These are phyloP conservation scores for Cavia porcellus DNA, from an alignment of 2,113 vertebrate genomes.

Conservation along the genomic window DNA sequence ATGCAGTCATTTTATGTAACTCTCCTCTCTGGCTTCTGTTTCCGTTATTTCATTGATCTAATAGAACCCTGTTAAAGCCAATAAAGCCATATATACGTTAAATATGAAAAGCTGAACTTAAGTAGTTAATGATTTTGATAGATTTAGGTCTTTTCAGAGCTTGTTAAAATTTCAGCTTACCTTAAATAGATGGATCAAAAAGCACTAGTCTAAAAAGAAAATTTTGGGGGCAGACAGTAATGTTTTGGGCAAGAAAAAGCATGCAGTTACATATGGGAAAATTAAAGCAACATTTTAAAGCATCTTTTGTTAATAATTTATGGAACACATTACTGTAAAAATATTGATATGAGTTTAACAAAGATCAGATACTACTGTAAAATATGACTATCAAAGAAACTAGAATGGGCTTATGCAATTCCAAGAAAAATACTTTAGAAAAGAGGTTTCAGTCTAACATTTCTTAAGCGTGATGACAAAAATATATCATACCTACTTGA, in stretches of 20 bases:
- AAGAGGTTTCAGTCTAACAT: slow-evolving; percentile 13
- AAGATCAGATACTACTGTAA: slow-evolving; percentile 38
- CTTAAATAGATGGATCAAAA: slow-evolving; percentile 70
- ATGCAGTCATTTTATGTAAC: slow-evolving; percentile 88
- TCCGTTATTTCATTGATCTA: slow-evolving; percentile 86
- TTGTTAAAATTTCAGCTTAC: slow-evolving; percentile 82
- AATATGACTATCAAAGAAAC: slow-evolving; percentile 4
- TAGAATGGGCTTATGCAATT: slow-evolving; percentile 6
- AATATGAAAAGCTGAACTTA: slow-evolving; percentile 79
- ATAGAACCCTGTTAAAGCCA: slow-evolving; percentile 85
- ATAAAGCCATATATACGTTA: slow-evolving; percentile 72
- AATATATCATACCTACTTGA: slow-evolving; percentile 48
- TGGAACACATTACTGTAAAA: not conserved
- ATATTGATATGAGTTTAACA: slow-evolving; percentile 20
- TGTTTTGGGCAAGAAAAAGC: slow-evolving; percentile 21
- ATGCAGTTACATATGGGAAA: slow-evolving; percentile 26
- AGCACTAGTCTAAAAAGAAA: slow-evolving; percentile 77
- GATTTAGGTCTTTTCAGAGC: slow-evolving; percentile 77
- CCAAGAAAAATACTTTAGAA: slow-evolving; percentile 57
- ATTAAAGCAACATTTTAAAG: slow-evolving; percentile 27
- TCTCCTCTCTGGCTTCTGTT: slow-evolving; percentile 87
- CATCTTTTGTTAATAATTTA: slow-evolving; percentile 44
- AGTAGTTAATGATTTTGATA: slow-evolving; percentile 79
- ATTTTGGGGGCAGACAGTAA: slow-evolving; percentile 63
- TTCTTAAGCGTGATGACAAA: slow-evolving; percentile 58